These are phyloP conservation scores for Laticauda colubrina DNA, from an alignment of 2,113 vertebrate species.

Conservation along the genomic window DNA sequence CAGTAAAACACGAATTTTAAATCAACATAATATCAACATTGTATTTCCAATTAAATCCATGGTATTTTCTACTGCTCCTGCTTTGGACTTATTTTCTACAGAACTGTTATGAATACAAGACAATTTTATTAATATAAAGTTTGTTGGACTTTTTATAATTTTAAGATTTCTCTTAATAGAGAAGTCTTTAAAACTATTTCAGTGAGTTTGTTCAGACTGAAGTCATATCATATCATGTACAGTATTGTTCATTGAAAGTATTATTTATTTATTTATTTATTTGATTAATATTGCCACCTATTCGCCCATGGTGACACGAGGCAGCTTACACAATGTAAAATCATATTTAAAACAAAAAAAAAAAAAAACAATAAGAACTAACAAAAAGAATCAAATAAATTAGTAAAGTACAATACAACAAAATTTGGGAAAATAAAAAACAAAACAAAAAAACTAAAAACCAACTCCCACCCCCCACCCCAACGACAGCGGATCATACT, in stretches of 20 bases:
- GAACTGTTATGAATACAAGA: constrained; percentile 1
- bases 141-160: neutral
- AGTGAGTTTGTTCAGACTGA: neutral
- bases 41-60: neutral
- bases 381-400: too few relatives aligned
- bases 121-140: constrained; percentile 4
- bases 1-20: neutral
- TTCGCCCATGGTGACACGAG: too few relatives aligned
- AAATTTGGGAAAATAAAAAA: too few relatives aligned
- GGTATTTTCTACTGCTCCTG: neutral
- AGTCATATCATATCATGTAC: neutral
- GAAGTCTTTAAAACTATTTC: neutral
- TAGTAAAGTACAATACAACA: too few relatives aligned
- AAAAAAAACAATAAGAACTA: too few relatives aligned
- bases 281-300: too few relatives aligned
- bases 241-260: neutral
- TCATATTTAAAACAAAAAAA: too few relatives aligned
- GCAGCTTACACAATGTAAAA: too few relatives aligned
- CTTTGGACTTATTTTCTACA: neutral
- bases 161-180: neutral
- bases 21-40: neutral
- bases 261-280: neutral
- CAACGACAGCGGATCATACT: too few relatives aligned
- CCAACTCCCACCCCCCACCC: too few relatives aligned
- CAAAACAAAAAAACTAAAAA: too few relatives aligned